A percentile compares a stretch with the other conserved stretches of the same genome.
phyloP scores from a whole-genome alignment of 2,888 invertebrate species.

The Xestoiulus laeticollis region DNA sequence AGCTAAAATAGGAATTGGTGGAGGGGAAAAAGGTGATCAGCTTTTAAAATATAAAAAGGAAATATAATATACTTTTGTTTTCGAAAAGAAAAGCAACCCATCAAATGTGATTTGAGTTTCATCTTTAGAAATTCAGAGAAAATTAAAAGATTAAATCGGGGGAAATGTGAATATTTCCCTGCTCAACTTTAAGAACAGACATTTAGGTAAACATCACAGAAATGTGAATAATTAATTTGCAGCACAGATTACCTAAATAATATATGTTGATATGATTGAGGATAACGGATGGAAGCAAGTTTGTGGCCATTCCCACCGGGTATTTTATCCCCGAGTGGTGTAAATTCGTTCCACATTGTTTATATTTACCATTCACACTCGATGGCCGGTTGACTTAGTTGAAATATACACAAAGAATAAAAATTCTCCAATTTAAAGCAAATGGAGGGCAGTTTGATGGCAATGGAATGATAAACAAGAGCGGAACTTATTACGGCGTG shows the following conservation, averaged over 20 bases:
- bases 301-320: conserved; percentile 36
- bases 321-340: background rate
- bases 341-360: conserved; percentile 31
- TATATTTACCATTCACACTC: conserved; percentile 21
- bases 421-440: conserved; percentile 41
- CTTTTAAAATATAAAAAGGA: background rate
- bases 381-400: conserved; percentile 40
- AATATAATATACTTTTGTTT: background rate
- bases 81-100: conserved; percentile 36
- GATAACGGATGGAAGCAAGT: conserved; percentile 46
- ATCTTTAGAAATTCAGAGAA: background rate
- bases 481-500: conserved; percentile 22
- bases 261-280: conserved; percentile 42
- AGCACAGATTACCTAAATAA: conserved; percentile 44
- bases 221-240: conserved; percentile 44
- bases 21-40: background rate
- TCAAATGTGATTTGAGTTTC: background rate
- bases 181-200: background rate
- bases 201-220: conserved; percentile 47
- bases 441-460: conserved; percentile 41
- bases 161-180: background rate
- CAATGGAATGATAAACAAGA: conserved; percentile 41
- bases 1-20: background rate
- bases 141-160: background rate
- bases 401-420: conserved; percentile 35